Conservation (phyloP, 1,140 invertebrate genomes). For the Tetramorium simillimum region DNA sequence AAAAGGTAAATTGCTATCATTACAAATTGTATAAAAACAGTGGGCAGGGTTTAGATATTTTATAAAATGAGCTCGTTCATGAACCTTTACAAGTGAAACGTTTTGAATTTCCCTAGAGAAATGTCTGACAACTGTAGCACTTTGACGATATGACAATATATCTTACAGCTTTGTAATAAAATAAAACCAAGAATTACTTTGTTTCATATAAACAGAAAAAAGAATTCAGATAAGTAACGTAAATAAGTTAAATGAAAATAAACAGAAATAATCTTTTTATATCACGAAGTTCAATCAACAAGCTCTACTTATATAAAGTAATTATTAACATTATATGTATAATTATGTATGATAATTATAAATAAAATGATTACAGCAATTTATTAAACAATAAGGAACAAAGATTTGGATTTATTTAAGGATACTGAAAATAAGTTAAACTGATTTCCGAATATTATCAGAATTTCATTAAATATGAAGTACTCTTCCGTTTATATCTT, state of each 20-base stretch:
- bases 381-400: not conserved
- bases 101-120: not conserved
- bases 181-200: not conserved
- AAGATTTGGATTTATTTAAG: not conserved
- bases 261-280: not conserved
- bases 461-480: not conserved
- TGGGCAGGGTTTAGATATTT: constrained; percentile 1
- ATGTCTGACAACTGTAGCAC: not conserved
- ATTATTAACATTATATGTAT: not conserved
- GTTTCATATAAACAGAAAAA: not conserved
- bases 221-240: not conserved
- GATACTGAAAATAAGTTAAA: not conserved
- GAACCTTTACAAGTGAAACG: constrained; percentile 14
- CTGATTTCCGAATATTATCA: not conserved
- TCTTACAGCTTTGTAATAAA: constrained; percentile 7
- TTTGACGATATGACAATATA: not conserved
- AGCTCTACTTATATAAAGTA: not conserved
- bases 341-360: not conserved
- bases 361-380: not conserved
- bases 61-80: constrained; percentile 35
- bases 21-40: constrained; percentile 44
- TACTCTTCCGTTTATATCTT: not conserved
- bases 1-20: constrained; percentile 60
- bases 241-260: not conserved
- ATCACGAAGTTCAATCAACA: not conserved